Percentiles rank a stretch among this genome's conserved stretches.
Evolutionary conservation across 2,797 vertebrate species (phyloP).

Genomic region (Otus scops): DNA sequence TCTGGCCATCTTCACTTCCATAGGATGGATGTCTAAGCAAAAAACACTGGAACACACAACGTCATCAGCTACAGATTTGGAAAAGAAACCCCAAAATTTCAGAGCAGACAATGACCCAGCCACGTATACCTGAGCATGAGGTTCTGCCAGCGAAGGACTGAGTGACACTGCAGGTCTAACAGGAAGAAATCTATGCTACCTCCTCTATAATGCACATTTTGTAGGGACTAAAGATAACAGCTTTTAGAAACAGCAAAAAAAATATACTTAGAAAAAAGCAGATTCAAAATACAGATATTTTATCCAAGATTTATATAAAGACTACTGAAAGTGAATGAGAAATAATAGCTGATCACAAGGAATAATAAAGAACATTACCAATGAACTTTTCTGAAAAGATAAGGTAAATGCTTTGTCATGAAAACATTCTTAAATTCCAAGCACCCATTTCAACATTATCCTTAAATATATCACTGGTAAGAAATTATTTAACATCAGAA

Average conservation of each 20-base stretch:
- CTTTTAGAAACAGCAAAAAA: background rate
- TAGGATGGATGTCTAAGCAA: background rate
- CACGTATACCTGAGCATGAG: accelerated
- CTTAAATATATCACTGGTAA: background rate
- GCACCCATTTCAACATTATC: background rate
- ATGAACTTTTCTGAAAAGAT: background rate
- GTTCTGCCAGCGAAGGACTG: background rate
- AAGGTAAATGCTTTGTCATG: background rate
- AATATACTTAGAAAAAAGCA: background rate
- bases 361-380: background rate
- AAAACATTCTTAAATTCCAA: background rate
- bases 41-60: background rate
- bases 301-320: background rate
- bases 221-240: background rate
- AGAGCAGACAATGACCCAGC: background rate
- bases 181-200: background rate
- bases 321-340: background rate
- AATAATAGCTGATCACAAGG: background rate
- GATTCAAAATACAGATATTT: background rate
- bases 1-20: background rate
- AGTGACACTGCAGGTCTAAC: background rate
- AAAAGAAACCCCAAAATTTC: too few relatives aligned
- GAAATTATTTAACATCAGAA: background rate
- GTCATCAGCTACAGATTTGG: background rate
- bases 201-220: too few relatives aligned